These are phyloP conservation scores for Drosophila prostipennis DNA, from an alignment of 2,888 invertebrate species.

Conservation along the genomic window DNA sequence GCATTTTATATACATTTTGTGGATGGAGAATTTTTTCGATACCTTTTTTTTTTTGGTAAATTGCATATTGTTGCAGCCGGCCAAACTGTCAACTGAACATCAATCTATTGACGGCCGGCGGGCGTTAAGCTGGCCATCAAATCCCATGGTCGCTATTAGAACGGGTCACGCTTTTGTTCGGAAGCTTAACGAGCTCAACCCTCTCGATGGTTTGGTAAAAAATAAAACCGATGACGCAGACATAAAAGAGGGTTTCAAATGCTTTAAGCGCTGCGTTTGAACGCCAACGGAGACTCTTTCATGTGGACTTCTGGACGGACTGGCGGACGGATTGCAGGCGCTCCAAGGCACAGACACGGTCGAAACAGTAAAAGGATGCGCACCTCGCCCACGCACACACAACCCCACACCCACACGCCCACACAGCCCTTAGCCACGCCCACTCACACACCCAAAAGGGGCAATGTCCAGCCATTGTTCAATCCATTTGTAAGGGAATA, in stretches of 20 bases:
- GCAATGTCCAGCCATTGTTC: slow-evolving; percentile 21
- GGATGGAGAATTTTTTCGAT: slow-evolving; percentile 5
- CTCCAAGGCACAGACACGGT: slow-evolving; percentile 60
- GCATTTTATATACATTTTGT: slow-evolving; percentile 45
- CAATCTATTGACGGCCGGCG: slow-evolving; percentile 67
- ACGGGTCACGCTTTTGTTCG: slow-evolving; percentile 58
- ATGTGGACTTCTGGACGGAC: slow-evolving; percentile 53
- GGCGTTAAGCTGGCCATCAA: slow-evolving; percentile 66
- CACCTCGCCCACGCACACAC: slow-evolving; percentile 16
- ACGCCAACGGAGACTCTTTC: slow-evolving; percentile 58
- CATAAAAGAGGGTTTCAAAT: slow-evolving; percentile 67
- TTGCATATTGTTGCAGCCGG: slow-evolving; percentile 57
- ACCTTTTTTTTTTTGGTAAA: slow-evolving; percentile 23
- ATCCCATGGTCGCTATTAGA: slow-evolving; percentile 61
- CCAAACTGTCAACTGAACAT: slow-evolving; percentile 70
- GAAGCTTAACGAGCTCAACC: slow-evolving; percentile 65
- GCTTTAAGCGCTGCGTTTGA: slow-evolving; percentile 57
- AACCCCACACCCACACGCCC: slow-evolving; percentile 3
- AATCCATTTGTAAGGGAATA: slow-evolving; percentile 30
- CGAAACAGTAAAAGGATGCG: slow-evolving; percentile 44
- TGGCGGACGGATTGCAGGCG: slow-evolving; percentile 23
- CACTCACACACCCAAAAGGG: background rate
- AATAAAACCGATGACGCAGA: slow-evolving; percentile 65
- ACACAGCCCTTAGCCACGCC: background rate
- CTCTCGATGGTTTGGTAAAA: slow-evolving; percentile 30